Conservation (phyloP, 2,888 invertebrate genomes). For the Ectropis crepuscularia region DNA sequence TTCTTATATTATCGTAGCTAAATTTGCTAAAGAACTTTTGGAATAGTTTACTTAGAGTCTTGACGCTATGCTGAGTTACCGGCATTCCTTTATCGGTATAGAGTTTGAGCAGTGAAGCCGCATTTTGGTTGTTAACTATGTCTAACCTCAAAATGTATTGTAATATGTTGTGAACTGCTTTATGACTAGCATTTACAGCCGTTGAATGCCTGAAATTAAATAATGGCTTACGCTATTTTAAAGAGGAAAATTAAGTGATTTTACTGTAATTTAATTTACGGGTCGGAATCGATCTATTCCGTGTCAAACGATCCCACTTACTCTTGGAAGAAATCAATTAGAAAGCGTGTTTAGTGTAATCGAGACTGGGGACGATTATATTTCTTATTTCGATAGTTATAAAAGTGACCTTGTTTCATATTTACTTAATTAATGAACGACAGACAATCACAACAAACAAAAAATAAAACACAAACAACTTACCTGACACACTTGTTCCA, state of each 20-base stretch:
- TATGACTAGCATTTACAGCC: slow-evolving; percentile 54
- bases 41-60: slow-evolving; percentile 62
- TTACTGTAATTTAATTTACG: no score
- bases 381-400: no score
- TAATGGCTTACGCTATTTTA: neutral
- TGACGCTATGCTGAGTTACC: slow-evolving; percentile 60
- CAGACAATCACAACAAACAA: neutral
- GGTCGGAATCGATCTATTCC: no score
- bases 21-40: slow-evolving; percentile 69
- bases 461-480: slow-evolving; percentile 20
- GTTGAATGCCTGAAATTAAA: slow-evolving; percentile 66
- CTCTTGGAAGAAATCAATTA: no score
- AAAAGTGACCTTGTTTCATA: no score
- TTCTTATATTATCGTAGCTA: slow-evolving; percentile 55
- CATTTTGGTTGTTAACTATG: slow-evolving; percentile 58
- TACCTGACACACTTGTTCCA: slow-evolving; percentile 78
- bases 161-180: slow-evolving; percentile 65
- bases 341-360: no score
- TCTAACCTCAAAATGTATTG: slow-evolving; percentile 59
- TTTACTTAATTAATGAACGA: no score
- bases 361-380: no score
- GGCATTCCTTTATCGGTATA: slow-evolving; percentile 76
- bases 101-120: slow-evolving; percentile 66
- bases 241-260: no score
- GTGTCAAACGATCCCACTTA: no score